These are phyloP conservation scores for Elmis aenea DNA, from an alignment of 2,888 invertebrate species.

Conservation along the genomic window DNA sequence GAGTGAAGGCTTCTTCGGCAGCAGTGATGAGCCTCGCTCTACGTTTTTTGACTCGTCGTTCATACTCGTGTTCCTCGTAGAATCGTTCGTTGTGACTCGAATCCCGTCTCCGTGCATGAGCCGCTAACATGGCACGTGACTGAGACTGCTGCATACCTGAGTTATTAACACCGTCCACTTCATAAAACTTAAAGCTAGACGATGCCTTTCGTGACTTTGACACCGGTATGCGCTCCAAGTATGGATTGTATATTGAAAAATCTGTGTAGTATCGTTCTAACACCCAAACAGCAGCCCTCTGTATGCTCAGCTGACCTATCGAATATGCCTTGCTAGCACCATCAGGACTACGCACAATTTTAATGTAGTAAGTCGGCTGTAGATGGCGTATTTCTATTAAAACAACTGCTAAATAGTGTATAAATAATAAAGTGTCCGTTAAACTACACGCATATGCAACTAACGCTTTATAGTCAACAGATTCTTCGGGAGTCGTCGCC, in stretches of 20 bases:
- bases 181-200: conserved; percentile 93
- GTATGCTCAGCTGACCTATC: conserved; percentile 89
- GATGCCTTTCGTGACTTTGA: conserved; percentile 75
- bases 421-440: conserved; percentile 88
- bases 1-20: conserved; percentile 97
- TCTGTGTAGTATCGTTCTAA: conserved; percentile 93
- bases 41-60: conserved; percentile 85
- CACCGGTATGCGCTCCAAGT: conserved; percentile 84
- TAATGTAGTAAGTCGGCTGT: conserved; percentile 83
- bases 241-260: conserved; percentile 95
- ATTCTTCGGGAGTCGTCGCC: conserved; percentile 72
- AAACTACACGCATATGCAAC: conserved; percentile 91
- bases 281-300: conserved; percentile 91
- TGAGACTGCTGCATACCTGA: conserved; percentile 64
- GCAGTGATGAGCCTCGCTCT: conserved; percentile 86
- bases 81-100: conserved; percentile 96
- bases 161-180: conserved; percentile 77
- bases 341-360: conserved; percentile 92
- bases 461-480: conserved; percentile 78
- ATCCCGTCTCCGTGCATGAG: conserved; percentile 78
- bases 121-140: conserved; percentile 63
- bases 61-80: conserved; percentile 97
- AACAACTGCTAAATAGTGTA: conserved; percentile 91
- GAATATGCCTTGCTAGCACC: conserved; percentile 84
- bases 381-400: conserved; percentile 89